Evolutionary conservation across 2,888 invertebrate genomes (phyloP), one percentile per base, ranked within the genome.

Genomic region (Blomia tropicalis): DNA sequence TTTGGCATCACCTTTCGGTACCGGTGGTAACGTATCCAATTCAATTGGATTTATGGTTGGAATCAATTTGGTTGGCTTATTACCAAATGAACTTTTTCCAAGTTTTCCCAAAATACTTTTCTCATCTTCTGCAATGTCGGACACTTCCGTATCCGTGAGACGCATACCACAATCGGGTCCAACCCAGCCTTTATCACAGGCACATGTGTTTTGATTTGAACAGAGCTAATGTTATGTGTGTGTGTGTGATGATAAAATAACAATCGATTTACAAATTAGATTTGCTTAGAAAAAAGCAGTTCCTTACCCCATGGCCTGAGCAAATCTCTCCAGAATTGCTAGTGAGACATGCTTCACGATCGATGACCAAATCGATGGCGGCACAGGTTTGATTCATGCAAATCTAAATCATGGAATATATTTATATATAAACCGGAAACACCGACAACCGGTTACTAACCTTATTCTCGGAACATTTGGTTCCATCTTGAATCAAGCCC

Each of bases 331-430:
- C 86, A 73, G 83, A 82, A 74, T 86, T 85, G 75, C 88, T 91
- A 68, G 83, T 84, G 65, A 92, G 91, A 76, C 95, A 95, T 74
- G 83, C 85, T 68, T 83, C 84, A 76, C 83, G 83, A 76, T 86
- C 87, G 68, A 88, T 81, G 76, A 83, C 83, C 22, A 85, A 85
- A 76, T 84, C 85, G 70, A 88, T 80, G 73, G 83, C 86, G 66
- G 84, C 82, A 77, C 93, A 95, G 60, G 87, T 85, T 77, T 90
- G 89, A 79, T 91, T 90, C 71, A 91, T 81, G 79, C 95, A 96
- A 71, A 95, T 77, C 77, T 79, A 72, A 44, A n/a, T 44, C 4
- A 22, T 44, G 73, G 73, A 61, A 58, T 31, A 43, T 63, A 64
- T 59, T 63, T 43, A 27, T 60, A 7, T 17, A 27, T 44, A 36